Base-by-base conservation (phyloP, 2,888 invertebrate species). In the Agrochola lychnidis region DNA sequence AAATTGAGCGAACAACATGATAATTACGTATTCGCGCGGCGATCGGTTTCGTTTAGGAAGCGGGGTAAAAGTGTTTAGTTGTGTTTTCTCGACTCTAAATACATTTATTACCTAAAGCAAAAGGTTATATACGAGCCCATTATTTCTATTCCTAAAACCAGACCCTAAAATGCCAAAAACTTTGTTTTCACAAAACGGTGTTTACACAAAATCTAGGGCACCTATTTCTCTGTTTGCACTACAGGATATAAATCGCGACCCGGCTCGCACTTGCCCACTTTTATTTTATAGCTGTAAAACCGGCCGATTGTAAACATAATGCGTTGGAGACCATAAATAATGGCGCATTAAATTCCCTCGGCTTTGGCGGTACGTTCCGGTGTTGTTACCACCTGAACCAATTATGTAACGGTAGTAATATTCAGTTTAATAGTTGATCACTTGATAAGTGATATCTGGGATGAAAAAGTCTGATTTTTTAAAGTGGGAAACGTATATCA, bases 351-450 rank as follows among this genome's bases (percentile, higher is more conserved):
- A 90, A 87, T 89, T 87, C 82, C 64, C 76, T 74, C 76, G 82
- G 87, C 88, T 86, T 88, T 82, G 72, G 70, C 73, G 86, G 77
- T 78, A 78, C 89, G 90, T 90, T 91, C 89, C 82, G 88, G 89
- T 88, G 91, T 90, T 91, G 91, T 92, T 92, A 90, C 90, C 93
- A 92, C 93, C 93, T 92, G 92, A 93, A 92, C 93, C 93, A 91
- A 93, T 93, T 92, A 92, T 90, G 88, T 87, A 88, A 80, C 73
- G 45, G 69, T 70, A 57, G 57, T 25, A 12, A 9, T 70, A 76
- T 77, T 69, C 76, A 36, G 42, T 59, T 69, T 81, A 63, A 45
- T 77, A 70, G 82, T 80, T 70, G 64, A 77, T 76, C 66, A 75
- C 62, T 64, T 76, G 64, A 73, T 79, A 73, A 76, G 56, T 76